Evolutionary conservation across 2,113 vertebrate genomes (phyloP).

Genomic region (Malaclemys terrapin): DNA sequence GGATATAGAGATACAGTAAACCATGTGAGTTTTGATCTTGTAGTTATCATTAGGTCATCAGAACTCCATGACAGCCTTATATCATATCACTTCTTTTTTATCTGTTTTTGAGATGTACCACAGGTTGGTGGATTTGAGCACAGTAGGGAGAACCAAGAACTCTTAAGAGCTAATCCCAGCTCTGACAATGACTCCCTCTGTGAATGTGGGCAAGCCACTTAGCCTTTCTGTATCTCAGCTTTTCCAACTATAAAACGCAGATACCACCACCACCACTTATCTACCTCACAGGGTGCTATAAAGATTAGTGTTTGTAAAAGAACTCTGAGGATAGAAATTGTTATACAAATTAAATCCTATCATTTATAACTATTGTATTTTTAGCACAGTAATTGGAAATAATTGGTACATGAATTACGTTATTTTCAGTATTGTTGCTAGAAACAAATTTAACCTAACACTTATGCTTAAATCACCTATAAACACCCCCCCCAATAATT

Average conservation of each 20-base stretch:
- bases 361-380: not conserved
- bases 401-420: not conserved
- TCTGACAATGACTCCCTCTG: constrained; percentile 3
- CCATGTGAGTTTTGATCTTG: not conserved
- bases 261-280: not conserved
- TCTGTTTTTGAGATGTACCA: constrained; percentile 31
- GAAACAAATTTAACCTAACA: not conserved
- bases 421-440: not conserved
- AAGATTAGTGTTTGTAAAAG: not conserved
- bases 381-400: not conserved
- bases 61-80: not conserved
- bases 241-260: constrained; percentile 11
- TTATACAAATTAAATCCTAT: not conserved
- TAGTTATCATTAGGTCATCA: not conserved
- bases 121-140: constrained; percentile 26
- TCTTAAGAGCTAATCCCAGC: constrained; percentile 43
- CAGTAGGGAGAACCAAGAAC: constrained; percentile 29
- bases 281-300: not conserved
- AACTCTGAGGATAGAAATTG: not conserved
- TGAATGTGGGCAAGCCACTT: constrained; percentile 4
- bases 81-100: constrained; percentile 28
- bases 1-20: not conserved
- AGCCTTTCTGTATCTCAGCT: not conserved
- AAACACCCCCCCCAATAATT: not conserved
- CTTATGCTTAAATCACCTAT: not conserved